Evolutionary conservation across 2,888 invertebrate species (phyloP).

Genomic region (Apodemia mormo): DNA sequence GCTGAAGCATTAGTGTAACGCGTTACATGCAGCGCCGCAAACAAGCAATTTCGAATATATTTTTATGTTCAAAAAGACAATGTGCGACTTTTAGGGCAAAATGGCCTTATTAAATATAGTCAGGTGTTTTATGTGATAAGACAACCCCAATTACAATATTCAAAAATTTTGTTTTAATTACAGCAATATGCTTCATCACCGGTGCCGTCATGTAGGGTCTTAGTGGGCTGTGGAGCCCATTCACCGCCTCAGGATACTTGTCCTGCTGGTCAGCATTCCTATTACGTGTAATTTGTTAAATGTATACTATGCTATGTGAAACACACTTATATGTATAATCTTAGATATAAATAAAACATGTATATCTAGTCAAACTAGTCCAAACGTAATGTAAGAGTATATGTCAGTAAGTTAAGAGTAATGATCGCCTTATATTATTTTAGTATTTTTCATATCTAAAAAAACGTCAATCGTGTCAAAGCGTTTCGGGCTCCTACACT

Average conservation of each 20-base stretch:
- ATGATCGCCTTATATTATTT: too few species aligned
- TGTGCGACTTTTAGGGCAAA: too few species aligned
- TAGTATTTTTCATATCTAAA: too few species aligned
- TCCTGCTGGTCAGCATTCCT: constrained; percentile 48
- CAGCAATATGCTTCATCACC: constrained; percentile 56
- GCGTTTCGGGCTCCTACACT: too few species aligned
- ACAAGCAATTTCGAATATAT: too few species aligned
- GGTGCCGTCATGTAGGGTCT: constrained; percentile 51
- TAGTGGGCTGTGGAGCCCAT: constrained; percentile 46
- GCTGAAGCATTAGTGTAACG: too few species aligned
- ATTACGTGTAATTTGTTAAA: constrained; percentile 47
- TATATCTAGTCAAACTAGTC: constrained; percentile 33
- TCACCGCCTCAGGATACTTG: constrained; percentile 41
- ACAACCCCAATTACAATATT: neutral
- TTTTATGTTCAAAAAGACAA: too few species aligned
- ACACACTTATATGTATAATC: neutral
- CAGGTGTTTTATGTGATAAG: too few species aligned
- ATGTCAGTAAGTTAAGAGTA: too few species aligned
- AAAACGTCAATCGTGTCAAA: too few species aligned
- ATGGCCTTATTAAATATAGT: too few species aligned
- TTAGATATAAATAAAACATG: neutral
- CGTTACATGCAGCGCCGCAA: too few species aligned
- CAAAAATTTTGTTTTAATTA: constrained; percentile 2
- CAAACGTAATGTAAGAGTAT: neutral
- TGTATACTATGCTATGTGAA: neutral